A percentile compares a stretch with the other conserved stretches of the same genome.
Conservation (phyloP, 2,797 vertebrate genomes). For the Peromyscus attwateri region DNA sequence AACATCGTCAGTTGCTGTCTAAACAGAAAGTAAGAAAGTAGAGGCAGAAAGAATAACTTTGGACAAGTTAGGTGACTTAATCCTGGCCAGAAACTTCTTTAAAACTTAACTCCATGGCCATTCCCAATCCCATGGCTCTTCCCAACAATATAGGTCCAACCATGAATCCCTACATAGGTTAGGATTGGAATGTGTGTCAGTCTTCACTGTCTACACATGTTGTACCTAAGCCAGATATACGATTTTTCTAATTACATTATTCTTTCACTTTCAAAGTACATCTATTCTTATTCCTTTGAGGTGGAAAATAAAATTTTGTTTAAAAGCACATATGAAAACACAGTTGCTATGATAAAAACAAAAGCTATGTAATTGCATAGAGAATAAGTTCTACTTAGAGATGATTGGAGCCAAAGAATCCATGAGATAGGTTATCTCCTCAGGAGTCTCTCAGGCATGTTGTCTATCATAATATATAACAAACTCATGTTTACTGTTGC, state of each 20-base stretch:
- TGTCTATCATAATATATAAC: neutral
- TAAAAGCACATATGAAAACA: neutral
- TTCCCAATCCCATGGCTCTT: neutral
- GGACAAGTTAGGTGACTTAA: neutral
- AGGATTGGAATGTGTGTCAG: neutral
- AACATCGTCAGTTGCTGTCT: neutral
- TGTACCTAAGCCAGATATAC: neutral
- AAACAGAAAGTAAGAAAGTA: neutral
- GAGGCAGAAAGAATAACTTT: neutral
- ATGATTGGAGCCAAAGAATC: neutral
- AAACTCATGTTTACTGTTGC: neutral
- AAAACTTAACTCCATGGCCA: neutral
- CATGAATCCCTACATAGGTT: neutral
- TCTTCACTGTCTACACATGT: neutral
- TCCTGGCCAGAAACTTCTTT: neutral
- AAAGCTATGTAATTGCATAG: neutral
- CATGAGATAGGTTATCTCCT: neutral
- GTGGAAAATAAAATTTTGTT: neutral
- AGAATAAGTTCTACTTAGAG: neutral
- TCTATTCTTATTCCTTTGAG: neutral
- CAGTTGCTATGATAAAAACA: neutral
- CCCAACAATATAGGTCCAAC: neutral
- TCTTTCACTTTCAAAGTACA: neutral
- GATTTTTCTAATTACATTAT: neutral
- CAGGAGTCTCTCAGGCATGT: neutral